Evolutionary conservation across 1,140 invertebrate species (phyloP).

Genomic region (Gryon sp.): DNA sequence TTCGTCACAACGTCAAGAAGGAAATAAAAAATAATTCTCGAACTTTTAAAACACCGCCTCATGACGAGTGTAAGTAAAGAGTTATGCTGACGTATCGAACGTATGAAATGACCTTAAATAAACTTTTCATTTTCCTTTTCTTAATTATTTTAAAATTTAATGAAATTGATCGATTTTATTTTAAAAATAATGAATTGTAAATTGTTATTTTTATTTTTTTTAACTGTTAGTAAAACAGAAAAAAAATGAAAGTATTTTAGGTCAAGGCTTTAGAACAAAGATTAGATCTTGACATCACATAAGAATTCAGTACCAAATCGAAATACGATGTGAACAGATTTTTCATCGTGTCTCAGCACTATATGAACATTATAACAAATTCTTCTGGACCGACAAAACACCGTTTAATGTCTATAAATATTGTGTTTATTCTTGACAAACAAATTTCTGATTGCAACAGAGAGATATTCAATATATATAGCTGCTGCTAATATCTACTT

Average conservation of each 20-base stretch:
- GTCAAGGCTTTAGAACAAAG: constrained; percentile 16
- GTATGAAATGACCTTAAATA: too few species aligned
- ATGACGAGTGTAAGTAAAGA: constrained; percentile 48
- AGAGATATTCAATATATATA: too few species aligned
- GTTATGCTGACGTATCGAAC: constrained; percentile 33
- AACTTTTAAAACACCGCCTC: constrained; percentile 46
- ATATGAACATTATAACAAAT: neutral
- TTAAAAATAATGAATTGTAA: too few species aligned
- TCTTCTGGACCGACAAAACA: constrained; percentile 7
- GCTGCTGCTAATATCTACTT: constrained; percentile 43
- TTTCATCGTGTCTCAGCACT: neutral
- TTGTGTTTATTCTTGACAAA: constrained; percentile 18
- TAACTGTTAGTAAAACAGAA: too few species aligned
- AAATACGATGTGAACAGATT: neutral
- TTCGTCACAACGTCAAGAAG: constrained; percentile 29
- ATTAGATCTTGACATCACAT: constrained; percentile 7
- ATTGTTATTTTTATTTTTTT: too few species aligned
- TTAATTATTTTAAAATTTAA: constrained; percentile 23
- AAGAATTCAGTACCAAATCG: constrained; percentile 3
- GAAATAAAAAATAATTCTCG: constrained; percentile 16
- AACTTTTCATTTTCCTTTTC: too few species aligned
- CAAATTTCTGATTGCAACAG: constrained; percentile 15
- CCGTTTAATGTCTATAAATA: constrained; percentile 16
- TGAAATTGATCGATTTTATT: too few species aligned
- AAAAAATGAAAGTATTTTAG: neutral